phyloP scores from a whole-genome alignment of 2,888 invertebrate species.

The Morinoia aosen region DNA sequence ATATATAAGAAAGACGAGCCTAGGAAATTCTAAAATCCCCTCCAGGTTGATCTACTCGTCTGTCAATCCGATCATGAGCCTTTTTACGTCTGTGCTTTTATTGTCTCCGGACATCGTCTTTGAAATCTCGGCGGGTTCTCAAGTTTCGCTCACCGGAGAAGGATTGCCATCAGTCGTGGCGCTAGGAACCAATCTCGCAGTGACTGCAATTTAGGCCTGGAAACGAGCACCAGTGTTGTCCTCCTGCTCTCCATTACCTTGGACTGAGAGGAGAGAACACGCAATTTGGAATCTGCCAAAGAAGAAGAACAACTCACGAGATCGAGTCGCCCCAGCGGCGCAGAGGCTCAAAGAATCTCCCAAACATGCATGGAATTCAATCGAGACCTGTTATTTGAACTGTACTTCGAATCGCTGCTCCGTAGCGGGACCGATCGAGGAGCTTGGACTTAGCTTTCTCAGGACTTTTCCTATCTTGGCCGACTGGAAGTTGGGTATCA shows the following conservation, averaged over 20 bases:
- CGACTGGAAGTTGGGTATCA: not conserved
- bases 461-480: not conserved
- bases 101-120: not conserved
- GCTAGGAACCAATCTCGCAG: not conserved
- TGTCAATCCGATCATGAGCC: not conserved
- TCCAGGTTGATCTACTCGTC: not conserved
- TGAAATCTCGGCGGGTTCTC: not conserved
- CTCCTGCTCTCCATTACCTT: slow-evolving; percentile 23
- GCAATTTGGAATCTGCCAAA: slow-evolving; percentile 29
- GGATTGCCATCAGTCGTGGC: not conserved
- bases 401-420: not conserved
- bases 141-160: not conserved
- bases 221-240: slow-evolving; percentile 17
- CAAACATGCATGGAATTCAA: slow-evolving; percentile 46
- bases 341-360: slow-evolving; percentile 18
- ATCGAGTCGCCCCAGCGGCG: not conserved
- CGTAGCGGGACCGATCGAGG: not conserved
- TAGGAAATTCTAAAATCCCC: not conserved
- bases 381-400: slow-evolving; percentile 21
- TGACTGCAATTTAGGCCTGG: slow-evolving; percentile 3
- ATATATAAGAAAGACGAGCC: too few species aligned
- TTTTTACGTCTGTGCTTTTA: not conserved
- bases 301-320: slow-evolving; percentile 27
- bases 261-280: slow-evolving; percentile 18
- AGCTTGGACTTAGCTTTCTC: not conserved